Percentiles rank a stretch among this genome's conserved stretches.
phyloP scores from a whole-genome alignment of 23 tunicate species.

The Trididemnum miniatum region DNA sequence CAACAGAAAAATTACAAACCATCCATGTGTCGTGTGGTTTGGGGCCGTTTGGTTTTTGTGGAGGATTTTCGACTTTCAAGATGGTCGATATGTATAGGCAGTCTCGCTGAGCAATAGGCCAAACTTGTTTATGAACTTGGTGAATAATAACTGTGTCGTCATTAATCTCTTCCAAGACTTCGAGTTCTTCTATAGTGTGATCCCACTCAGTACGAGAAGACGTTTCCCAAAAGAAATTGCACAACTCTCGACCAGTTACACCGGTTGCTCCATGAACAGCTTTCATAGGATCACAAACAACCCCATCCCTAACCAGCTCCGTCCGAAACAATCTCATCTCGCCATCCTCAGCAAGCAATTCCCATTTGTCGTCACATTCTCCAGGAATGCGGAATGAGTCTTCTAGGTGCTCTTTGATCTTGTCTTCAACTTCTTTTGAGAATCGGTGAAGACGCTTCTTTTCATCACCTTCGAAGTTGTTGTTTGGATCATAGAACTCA shows the following conservation, averaged over 20 bases:
- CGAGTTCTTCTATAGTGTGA: slow-evolving; percentile 48
- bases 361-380: slow-evolving; percentile 51
- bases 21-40: slow-evolving; percentile 77
- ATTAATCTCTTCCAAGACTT: slow-evolving; percentile 55
- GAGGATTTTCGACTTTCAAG: slow-evolving; percentile 39
- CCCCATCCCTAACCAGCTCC: slow-evolving; percentile 69
- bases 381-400: slow-evolving; percentile 45
- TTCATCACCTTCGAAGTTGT: slow-evolving; percentile 7
- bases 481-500: slow-evolving; percentile 71
- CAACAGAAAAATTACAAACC: slow-evolving; percentile 87
- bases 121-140: slow-evolving; percentile 80
- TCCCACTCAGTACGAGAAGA: slow-evolving; percentile 81
- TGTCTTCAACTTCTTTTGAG: slow-evolving; percentile 6
- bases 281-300: slow-evolving; percentile 82
- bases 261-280: slow-evolving; percentile 52
- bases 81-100: slow-evolving; percentile 69
- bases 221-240: slow-evolving; percentile 91
- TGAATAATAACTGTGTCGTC: slow-evolving; percentile 74
- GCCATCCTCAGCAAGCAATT: slow-evolving; percentile 73
- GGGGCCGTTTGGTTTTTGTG: not conserved
- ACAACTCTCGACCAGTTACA: slow-evolving; percentile 78
- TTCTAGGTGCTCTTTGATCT: slow-evolving; percentile 11
- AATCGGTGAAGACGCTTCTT: slow-evolving; percentile 5
- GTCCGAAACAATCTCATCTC: slow-evolving; percentile 61
- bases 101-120: slow-evolving; percentile 91